Conservation (phyloP, 2,113 vertebrate genomes). For the Gopherus evgoodei region DNA sequence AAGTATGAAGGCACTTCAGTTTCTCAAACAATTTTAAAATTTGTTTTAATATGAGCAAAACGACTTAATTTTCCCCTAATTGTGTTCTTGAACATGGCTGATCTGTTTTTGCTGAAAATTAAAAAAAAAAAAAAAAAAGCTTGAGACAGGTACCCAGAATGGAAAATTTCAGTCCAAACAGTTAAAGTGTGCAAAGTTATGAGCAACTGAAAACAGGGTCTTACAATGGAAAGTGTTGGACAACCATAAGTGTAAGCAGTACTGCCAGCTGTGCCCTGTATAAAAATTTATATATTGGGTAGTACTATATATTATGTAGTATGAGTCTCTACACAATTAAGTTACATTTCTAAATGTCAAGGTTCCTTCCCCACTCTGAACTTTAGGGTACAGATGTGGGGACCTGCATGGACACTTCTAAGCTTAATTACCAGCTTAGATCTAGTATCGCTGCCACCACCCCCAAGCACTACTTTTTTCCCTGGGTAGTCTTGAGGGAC, state of each 20-base stretch:
- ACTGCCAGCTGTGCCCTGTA: neutral
- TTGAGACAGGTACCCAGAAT: neutral
- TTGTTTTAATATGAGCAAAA: neutral
- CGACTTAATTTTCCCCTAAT: neutral
- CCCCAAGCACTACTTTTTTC: too few species aligned
- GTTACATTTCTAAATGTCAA: neutral
- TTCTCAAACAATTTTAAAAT: neutral
- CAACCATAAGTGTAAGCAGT: neutral
- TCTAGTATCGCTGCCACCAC: too few species aligned
- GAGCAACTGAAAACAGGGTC: neutral
- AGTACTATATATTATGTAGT: neutral
- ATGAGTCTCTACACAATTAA: neutral
- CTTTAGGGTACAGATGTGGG: too few species aligned
- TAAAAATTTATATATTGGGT: neutral
- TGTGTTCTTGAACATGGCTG: neutral
- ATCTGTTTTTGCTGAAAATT: neutral
- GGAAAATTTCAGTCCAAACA: neutral
- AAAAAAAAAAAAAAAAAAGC: accelerated
- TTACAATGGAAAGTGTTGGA: neutral
- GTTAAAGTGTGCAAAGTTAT: neutral
- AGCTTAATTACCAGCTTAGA: too few species aligned
- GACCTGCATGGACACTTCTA: too few species aligned
- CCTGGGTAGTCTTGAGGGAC: too few species aligned
- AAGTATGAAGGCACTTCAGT: neutral
- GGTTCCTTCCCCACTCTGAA: too few species aligned